These are phyloP conservation scores for Gasterosteus aculeatus DNA, from an alignment of 2,113 vertebrate genomes.

Conservation along the genomic window DNA sequence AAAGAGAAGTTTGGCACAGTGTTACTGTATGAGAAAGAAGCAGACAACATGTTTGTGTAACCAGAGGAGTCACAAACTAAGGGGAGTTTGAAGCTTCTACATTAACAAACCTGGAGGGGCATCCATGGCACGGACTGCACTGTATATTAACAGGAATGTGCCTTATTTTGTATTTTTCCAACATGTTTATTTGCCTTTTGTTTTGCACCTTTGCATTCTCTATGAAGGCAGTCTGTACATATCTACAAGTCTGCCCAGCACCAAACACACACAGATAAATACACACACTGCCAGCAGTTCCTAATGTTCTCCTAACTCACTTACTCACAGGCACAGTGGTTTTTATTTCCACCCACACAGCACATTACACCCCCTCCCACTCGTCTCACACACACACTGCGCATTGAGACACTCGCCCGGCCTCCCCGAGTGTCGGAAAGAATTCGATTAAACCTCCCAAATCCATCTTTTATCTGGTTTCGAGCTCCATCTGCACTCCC, in stretches of 20 bases:
- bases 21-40: neutral
- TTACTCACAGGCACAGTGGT: constrained; percentile 50
- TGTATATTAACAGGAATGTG: neutral
- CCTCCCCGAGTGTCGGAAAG: constrained; percentile 23
- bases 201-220: neutral
- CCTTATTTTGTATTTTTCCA: neutral
- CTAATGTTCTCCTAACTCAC: constrained; percentile 61
- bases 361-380: constrained; percentile 31
- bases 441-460: constrained; percentile 53
- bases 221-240: constrained; percentile 18
- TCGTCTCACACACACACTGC: constrained; percentile 10
- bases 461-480: constrained; percentile 56
- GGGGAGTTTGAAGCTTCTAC: neutral
- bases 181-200: neutral
- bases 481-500: constrained; percentile 26
- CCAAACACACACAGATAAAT: constrained; percentile 1
- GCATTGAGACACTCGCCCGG: constrained; percentile 15
- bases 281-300: constrained; percentile 19
- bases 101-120: neutral
- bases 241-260: constrained; percentile 3
- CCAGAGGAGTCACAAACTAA: too few species aligned
- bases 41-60: too few species aligned
- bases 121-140: too few species aligned
- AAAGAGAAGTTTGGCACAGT: neutral
- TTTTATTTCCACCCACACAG: constrained; percentile 48